These are phyloP conservation scores for Donacobius atricapilla DNA, from an alignment of 2,113 vertebrate species.

Conservation along the genomic window DNA sequence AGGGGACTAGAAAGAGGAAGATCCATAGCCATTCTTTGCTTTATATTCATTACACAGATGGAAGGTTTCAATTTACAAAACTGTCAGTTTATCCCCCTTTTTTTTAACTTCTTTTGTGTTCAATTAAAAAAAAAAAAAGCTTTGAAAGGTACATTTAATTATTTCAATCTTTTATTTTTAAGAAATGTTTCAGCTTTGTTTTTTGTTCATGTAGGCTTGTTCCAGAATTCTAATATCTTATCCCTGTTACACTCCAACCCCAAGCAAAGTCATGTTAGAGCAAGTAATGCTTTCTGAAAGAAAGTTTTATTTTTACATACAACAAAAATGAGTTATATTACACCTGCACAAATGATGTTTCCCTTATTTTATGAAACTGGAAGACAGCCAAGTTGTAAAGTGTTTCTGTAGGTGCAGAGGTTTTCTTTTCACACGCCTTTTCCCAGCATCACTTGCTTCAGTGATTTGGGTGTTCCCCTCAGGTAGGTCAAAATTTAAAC, in stretches of 20 bases:
- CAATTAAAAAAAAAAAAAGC: not conserved
- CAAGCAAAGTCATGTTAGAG: slow-evolving; percentile 57
- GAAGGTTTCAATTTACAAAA: not conserved
- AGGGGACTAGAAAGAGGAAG: not conserved
- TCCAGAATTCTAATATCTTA: slow-evolving; percentile 1
- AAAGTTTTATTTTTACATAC: slow-evolving; percentile 54
- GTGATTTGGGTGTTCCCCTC: slow-evolving; percentile 41
- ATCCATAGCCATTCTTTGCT: not conserved
- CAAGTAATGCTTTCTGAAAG: slow-evolving; percentile 43
- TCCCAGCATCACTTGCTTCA: slow-evolving; percentile 51
- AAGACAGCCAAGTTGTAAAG: slow-evolving; percentile 1
- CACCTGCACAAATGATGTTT: slow-evolving; percentile 51
- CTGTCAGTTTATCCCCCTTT: not conserved
- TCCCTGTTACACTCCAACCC: not conserved
- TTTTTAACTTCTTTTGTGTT: not conserved
- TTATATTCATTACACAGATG: not conserved
- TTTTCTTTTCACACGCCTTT: slow-evolving; percentile 23
- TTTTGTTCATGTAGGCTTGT: not conserved
- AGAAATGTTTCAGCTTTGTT: not conserved
- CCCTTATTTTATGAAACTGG: slow-evolving; percentile 54
- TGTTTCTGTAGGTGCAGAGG: not conserved
- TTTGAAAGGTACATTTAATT: not conserved
- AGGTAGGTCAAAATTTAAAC: slow-evolving; percentile 47
- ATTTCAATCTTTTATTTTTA: not conserved
- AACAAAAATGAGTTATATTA: slow-evolving; percentile 49